Base-by-base conservation (phyloP, 2,888 invertebrate genomes). In the Andricus curvator region DNA sequence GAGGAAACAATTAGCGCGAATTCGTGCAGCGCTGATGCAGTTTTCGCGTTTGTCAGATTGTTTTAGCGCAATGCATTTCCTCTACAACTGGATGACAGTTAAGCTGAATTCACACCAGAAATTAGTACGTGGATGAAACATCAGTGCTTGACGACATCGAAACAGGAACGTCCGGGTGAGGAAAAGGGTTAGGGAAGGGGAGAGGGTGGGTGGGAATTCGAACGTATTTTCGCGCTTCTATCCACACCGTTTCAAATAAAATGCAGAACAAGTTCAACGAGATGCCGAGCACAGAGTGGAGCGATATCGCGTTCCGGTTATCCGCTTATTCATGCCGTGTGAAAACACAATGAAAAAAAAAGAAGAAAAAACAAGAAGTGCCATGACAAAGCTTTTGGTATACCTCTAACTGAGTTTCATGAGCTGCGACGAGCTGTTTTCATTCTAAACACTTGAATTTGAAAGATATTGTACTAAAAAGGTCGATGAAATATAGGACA, bases 21-120 rank as follows among this genome's bases (percentile, higher is more conserved):
- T 90, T 90, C 85, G 85, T 80, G 81, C 85, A 78, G 37, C 77
- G 82, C 84, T 88, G 90, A 90, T 90, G 89, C 89, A 90, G 88
- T 90, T 90, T 89, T 89, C 89, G 86, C 87, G 88, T 89, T 86
- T 86, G 84, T 81, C 83, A 87, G 87, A 90, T 89, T 89, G 88
- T 89, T 90, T 88, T 85, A 86, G 83, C 86, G 81, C 82, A 84
- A 84, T 84, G 77, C 85, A 82, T 87, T 83, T 83, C 83, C 83
- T 83, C 81, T 77, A 74, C 80, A 81, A 79, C 51, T 56, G 84
- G 77, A 62, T 78, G 79, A 29, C 81, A 82, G 87, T 87, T 86
- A 85, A 88, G 88, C 87, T 83, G 84, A 87, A 88, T 88, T 89
- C 88, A 86, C 86, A 81, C 83, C 82, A 83, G 85, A 89, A 88